Evolutionary conservation across 1,140 invertebrate genomes (phyloP).

Genomic region (Pseudobourletiella spinata): DNA sequence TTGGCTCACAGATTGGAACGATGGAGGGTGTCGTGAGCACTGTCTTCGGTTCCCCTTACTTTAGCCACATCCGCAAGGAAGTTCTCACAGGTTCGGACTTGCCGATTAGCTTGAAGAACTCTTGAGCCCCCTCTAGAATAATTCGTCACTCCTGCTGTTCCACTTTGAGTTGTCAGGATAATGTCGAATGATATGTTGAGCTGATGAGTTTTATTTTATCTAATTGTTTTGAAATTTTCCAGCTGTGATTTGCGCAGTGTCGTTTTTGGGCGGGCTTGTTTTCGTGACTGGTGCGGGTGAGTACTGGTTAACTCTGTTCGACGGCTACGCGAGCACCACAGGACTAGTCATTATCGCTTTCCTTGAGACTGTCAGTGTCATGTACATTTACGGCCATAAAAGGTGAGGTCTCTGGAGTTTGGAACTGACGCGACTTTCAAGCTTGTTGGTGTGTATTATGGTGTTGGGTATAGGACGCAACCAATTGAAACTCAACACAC

Average conservation of each 20-base stretch:
- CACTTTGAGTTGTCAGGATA: no score
- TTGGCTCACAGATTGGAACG: constrained; percentile 86
- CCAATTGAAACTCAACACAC: no score
- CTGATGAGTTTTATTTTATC: no score
- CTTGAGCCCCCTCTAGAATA: background rate
- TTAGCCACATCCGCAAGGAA: constrained; percentile 76
- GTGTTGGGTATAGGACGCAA: no score
- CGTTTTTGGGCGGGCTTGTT: constrained; percentile 75
- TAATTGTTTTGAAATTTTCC: no score
- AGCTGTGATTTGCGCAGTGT: constrained; percentile 71
- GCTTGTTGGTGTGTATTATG: no score
- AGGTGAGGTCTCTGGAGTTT: constrained; percentile 55
- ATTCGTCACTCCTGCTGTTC: no score
- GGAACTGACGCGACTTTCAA: no score
- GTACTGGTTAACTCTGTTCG: constrained; percentile 92
- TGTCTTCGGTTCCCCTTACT: constrained; percentile 82
- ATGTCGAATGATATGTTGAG: no score
- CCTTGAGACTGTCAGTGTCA: constrained; percentile 79
- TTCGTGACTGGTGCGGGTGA: constrained; percentile 88
- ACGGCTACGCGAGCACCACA: constrained; percentile 87
- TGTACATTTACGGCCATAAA: constrained; percentile 84
- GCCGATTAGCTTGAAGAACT: background rate
- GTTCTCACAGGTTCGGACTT: constrained; percentile 61
- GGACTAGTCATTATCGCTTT: constrained; percentile 83
- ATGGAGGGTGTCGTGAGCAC: constrained; percentile 72